A percentile compares a stretch with the other conserved stretches of the same genome.
Conservation (phyloP, 2,888 invertebrate genomes). For the Liodrosophila aerea region DNA sequence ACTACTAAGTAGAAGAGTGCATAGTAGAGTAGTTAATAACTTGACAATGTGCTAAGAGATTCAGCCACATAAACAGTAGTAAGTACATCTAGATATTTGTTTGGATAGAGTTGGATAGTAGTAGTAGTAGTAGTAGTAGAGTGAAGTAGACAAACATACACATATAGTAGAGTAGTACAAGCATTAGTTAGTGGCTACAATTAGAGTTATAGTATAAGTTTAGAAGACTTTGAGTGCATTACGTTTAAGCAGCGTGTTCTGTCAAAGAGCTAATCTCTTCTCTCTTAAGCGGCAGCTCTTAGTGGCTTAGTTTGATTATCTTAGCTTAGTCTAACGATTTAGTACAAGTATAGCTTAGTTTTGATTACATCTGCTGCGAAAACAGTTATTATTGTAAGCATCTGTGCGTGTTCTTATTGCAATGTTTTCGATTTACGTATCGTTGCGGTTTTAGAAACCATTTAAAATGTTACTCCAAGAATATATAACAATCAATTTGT, state of each 20-base stretch:
- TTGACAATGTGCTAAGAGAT: conserved; percentile 38
- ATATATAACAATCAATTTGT: conserved; percentile 48
- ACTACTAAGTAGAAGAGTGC: conserved; percentile 21
- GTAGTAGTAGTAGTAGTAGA: conserved; percentile 29
- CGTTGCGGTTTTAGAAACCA: conserved; percentile 64
- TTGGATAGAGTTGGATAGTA: conserved; percentile 26
- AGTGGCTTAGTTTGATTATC: conserved; percentile 22
- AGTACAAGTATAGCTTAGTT: conserved; percentile 37
- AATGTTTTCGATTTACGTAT: conserved; percentile 21
- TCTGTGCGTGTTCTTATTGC: conserved; percentile 56
- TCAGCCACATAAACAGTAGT: conserved; percentile 28
- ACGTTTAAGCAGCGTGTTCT: conserved; percentile 23
- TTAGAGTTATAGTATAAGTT: conserved; percentile 23
- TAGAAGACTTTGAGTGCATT: conserved; percentile 46
- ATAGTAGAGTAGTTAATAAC: conserved; percentile 20
- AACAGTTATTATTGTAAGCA: conserved; percentile 52
- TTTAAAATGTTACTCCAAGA: conserved; percentile 60
- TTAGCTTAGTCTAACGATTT: conserved; percentile 52
- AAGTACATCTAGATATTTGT: conserved; percentile 21
- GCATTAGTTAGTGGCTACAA: conserved; percentile 33
- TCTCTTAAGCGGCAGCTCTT: conserved; percentile 15
- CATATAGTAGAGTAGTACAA: no score
- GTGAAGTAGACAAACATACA: conserved; percentile 63
- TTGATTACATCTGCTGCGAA: conserved; percentile 46
- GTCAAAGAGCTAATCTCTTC: conserved; percentile 20